These are phyloP conservation scores for Drosophila leonis DNA, from an alignment of 2,888 invertebrate species.

Conservation along the genomic window DNA sequence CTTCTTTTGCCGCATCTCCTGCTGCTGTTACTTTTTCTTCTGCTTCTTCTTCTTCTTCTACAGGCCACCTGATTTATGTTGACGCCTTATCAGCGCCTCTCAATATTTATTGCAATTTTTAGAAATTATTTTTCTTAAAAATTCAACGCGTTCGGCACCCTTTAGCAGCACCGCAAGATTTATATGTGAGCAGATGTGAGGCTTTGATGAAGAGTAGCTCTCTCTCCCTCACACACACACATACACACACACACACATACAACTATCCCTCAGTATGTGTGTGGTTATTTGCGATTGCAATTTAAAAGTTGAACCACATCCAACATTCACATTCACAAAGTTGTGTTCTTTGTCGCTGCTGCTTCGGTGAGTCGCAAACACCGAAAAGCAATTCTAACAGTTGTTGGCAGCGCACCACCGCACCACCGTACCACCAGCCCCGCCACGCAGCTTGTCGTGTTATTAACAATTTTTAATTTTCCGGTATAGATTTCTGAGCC, in stretches of 20 bases:
- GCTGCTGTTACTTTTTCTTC: not conserved
- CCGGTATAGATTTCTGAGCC: slow-evolving; percentile 80
- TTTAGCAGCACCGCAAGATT: slow-evolving; percentile 64
- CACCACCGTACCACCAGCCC: slow-evolving; percentile 39
- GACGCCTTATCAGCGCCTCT: slow-evolving; percentile 85
- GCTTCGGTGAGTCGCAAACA: slow-evolving; percentile 43
- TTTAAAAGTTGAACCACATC: slow-evolving; percentile 64
- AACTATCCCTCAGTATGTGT: slow-evolving; percentile 15
- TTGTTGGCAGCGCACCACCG: slow-evolving; percentile 58
- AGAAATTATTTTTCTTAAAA: slow-evolving; percentile 73
- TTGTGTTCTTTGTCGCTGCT: slow-evolving; percentile 56
- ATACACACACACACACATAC: too few species aligned
- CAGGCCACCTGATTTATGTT: slow-evolving; percentile 84
- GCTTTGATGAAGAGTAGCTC: slow-evolving; percentile 36
- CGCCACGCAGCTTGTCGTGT: slow-evolving; percentile 73
- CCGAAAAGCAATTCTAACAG: slow-evolving; percentile 78
- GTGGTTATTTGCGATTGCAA: slow-evolving; percentile 60
- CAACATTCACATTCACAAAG: slow-evolving; percentile 46
- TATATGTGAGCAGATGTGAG: slow-evolving; percentile 77
- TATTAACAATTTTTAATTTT: slow-evolving; percentile 82
- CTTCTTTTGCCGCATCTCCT: slow-evolving; percentile 4
- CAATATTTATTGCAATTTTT: slow-evolving; percentile 85
- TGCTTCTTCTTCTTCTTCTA: slow-evolving; percentile 17
- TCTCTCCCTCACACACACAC: not conserved
- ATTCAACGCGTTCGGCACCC: slow-evolving; percentile 53